Base-by-base conservation (phyloP, 2,888 invertebrate species). In the Saturnia japonica region DNA sequence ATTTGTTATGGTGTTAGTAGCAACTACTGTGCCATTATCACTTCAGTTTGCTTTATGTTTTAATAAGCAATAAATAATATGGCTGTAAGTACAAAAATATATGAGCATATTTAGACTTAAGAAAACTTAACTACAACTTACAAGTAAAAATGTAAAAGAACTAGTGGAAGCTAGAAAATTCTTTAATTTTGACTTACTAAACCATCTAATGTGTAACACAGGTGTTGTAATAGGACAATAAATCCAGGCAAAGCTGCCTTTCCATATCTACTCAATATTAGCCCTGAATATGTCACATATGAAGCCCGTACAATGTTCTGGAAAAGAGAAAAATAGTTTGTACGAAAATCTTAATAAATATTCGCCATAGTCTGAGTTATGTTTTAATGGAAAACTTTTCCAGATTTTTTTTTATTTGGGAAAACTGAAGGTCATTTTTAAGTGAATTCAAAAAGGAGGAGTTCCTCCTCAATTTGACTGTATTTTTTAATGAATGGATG, bases 211-310 rank as follows among this genome's bases (percentile, higher is more conserved):
- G 83, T 83, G 73, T 87, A 90, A 73, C 91, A 92, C 1, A 94
- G 82, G 76, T 93, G 91, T 77, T 94, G 88, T 69, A 94, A 75
- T 11, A 94, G 83, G 9, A 88, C 77, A 57, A 74, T 81, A 72
- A 86, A 94, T 0, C 88, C 88, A 28, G 84, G 75, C 28, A 94
- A 73, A 19, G 92, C 90, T 51, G 84, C 77, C 77, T 87, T 87
- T 0, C 89, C 89, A 85, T 90, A 92, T 73, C 85, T 90, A 12
- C 80, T 84, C 2, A 94, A 79, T 11, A 94, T 74, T 40, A 89
- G 73, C 14, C 89, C 90, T n/a, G 90, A 87, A 76, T 93, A 94
- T 25, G 91, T 88, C 8, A 93, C 90, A 85, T 91, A 94, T 16
- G 93, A 89, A 6, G 93, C 91, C 78, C 88, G 82, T 12, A 90